These are phyloP conservation scores for Ptyas mucosa DNA, from an alignment of 2,113 vertebrate genomes.

Conservation along the genomic window DNA sequence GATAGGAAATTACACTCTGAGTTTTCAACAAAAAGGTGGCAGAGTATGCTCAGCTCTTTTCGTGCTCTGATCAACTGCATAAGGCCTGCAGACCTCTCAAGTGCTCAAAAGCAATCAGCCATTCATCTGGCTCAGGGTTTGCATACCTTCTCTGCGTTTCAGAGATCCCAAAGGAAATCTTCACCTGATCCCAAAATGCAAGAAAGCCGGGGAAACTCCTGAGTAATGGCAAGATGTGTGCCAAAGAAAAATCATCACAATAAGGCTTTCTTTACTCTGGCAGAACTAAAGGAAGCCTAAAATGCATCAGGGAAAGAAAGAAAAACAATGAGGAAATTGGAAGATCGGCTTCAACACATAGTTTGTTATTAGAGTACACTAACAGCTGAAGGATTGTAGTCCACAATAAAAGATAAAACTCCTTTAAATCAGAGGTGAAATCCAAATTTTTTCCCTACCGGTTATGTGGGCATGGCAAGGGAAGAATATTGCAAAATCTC, in stretches of 20 bases:
- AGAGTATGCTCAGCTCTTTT: not conserved
- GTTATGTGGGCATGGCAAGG: no score
- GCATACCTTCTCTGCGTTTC: not conserved
- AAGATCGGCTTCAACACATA: not conserved
- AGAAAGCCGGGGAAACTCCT: not conserved
- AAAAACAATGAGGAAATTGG: not conserved
- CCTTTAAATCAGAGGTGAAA: not conserved
- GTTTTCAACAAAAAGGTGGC: not conserved
- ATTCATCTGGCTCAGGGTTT: not conserved
- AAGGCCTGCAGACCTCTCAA: not conserved
- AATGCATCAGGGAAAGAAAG: not conserved
- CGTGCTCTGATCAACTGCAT: not conserved
- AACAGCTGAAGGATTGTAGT: not conserved
- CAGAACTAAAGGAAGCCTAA: not conserved
- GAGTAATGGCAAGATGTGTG: not conserved
- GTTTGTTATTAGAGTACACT: not conserved
- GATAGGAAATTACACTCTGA: not conserved
- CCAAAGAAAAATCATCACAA: not conserved
- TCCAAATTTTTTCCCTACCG: no score
- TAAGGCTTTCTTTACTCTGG: not conserved
- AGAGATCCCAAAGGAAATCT: not conserved
- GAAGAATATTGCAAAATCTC: no score
- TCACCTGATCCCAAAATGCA: not conserved
- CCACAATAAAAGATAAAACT: not conserved
- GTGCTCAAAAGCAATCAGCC: not conserved